Evolutionary conservation across 2,113 vertebrate genomes (phyloP), one percentile per base, ranked within the genome.

Genomic region (Tetraodon nigroviridis): DNA sequence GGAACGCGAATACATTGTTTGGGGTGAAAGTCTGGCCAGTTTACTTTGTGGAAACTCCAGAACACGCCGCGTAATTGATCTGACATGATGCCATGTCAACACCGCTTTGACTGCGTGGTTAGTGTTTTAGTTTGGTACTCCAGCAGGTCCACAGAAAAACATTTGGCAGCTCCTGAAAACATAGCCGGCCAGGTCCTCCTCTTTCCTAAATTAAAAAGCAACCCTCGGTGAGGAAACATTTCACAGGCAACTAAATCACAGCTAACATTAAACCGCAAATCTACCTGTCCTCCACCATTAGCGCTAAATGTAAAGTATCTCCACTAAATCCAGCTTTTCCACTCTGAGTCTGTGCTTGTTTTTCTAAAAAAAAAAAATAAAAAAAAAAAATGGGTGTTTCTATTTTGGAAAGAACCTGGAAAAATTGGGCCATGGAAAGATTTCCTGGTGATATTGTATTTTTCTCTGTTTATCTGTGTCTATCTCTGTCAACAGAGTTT

Each of bases 181-280:
- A 67, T 52, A 7, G 56, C 44, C 2, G 10, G 49, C 47, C 50
- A 51, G 71, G 73, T 68, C 51, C 6, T 14, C 74, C 61, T 54
- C 22, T 64, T 58, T 65, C 63, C 73, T 69, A 69, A 86, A 75
- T 61, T 61, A 76, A 82, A 81, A 85, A 27, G 52, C 58, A 67
- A 46, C 53, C 58, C 69, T 52, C 24, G 56, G 37, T 19, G 67
- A 61, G 67, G 54, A 42, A 67, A 75, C 72, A 77, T 66, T 55
- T 76, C 68, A 58, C 56, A 67, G 45, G 49, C 68, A 56, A 77
- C 67, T 58, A 61, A 77, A 80, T 73, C 49, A 67, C 64, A 73
- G 50, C 58, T 64, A 59, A 20, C 17, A 52, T 71, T 71, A 81
- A 62, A 76, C 72, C 68, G 67, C 59, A 64, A 50, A 51, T 66